Evolutionary conservation across 2,113 vertebrate genomes (phyloP), one percentile per base, ranked within the genome.

Genomic region (Vimba vimba): DNA sequence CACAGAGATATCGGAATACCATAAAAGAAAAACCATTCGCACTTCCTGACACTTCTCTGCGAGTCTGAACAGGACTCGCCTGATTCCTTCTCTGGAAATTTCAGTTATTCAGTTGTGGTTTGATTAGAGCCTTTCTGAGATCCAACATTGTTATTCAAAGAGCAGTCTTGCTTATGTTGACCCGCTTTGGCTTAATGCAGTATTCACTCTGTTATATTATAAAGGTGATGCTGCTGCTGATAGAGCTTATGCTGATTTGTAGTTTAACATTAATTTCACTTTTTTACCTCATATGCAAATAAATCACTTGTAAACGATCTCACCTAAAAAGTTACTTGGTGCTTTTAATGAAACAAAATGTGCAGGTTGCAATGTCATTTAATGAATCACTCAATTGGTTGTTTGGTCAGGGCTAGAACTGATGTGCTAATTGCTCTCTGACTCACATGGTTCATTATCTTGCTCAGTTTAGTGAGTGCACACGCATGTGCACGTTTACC

Each of bases 381-480:
- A 60, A 81, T 30, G 19, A 8, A 10, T 47, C n/a, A 69, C 3
- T 80, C 17, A 4, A 8, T 45, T 13, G n/a, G 60, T 80, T 47
- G 39, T 82, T 52, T 7, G 19, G 4, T 79, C 12, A 52, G 55
- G 21, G 33, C 21, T 60, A 23, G 27, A 79, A n/a, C 30, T 59
- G 52, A 17, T 75, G 39, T 68, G 52, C 5, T 6, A 62, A 9
- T 64, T 19, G 27, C 2, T 27, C 6, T 82, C 74, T 85, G 69
- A 57, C 55, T 57, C 6, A 43, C 77, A 25, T 79, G 79, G 60
- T 79, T 73, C 59, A 85, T 83, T 74, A 69, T 81, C 33, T 66
- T 77, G 39, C 69, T 86, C 73, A 85, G 50, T 80, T 85, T 47
- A 86, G 59, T 86, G 69, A 81, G 66, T 62, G 71, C 45, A 78